Base-by-base conservation (phyloP, 2,797 vertebrate genomes). In the Helicolenus hilgendorfi region DNA sequence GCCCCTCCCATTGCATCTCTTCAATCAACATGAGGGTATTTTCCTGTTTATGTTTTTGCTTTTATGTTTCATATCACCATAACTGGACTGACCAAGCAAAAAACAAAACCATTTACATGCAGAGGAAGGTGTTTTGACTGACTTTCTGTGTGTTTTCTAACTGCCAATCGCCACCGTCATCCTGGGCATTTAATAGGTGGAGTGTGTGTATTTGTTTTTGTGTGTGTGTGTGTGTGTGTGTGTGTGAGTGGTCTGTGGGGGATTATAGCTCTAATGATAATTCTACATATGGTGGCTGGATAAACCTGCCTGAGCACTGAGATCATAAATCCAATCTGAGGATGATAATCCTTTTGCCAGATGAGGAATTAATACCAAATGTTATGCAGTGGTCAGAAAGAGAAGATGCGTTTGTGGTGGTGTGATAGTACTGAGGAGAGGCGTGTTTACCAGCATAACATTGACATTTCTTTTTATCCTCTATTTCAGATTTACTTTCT, bases 241-340 rank as follows among this genome's bases (percentile, higher is more conserved):
- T 90, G 89, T 88, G 73, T 33, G 77, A 87, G 86, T 90, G 86
- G 77, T 91, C 82, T 82, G 73, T 64, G 41, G 76, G 36, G 94
- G 97, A 97, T 97, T 97, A 97, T 56, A 84, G 72, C 89, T 86
- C 92, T 95, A 94, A 97, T 96, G 95, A 97, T 97, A 95, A 97
- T 97, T 97, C 96, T 96, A 94, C 97, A 97, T 97, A 97, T 97
- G 97, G 96, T 96, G 95, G 87, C 83, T 94, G 89, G 92, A 95
- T 97, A 97, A 97, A 97, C 93, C 96, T 94, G 95, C 96, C 95
- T 95, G 94, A 96, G 96, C 94, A 93, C 91, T 86, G 92, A 95
- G 93, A 96, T 95, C 91, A 95, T 94, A 97, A 97, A 97, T 97
- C 96, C 95, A 97, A 97, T 96, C 96, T 95, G 94, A 94, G 91